Evolutionary conservation across 2,113 vertebrate species (phyloP), one percentile per base, ranked within the genome.

Genomic region (Corythornis cristatus): DNA sequence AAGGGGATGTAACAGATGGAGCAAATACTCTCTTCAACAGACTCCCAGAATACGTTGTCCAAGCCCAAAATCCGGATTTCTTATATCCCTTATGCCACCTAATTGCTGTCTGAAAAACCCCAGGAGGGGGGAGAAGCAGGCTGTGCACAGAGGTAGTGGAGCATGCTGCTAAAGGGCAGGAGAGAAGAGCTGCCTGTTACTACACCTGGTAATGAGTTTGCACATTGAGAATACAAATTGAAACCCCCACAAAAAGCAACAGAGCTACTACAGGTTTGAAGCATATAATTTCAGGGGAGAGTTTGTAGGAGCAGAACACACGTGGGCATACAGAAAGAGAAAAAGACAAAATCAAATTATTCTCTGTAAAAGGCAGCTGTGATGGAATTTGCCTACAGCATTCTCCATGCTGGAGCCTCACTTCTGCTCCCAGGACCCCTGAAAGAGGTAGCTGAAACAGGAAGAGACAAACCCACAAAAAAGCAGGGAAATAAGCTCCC

Each of bases 271-370:
- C 60, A 88, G 82, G 91, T 87, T 9, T 60, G 78, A 92, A 89
- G 82, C 60, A 60, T 71, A 5, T 83, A 54, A 93, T 96, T 94
- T 94, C 82, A 94, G 64, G 91, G 76, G 26, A 88, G 81, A 3
- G 33, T 84, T 66, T 87, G 89, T 56, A 93, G 84, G 88, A 93
- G 67, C 64, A 96, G 72, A 94, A 91, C 89, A 91, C 33, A 92
- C 0, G 20, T 91, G 82, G 91, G 82, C 82, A 93, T 46, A 57
- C 3, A 90, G 81, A 93, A 92, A 72, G 73, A 89, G 35, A 61
- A 83, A 72, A 88, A 92, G 67, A 86, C 73, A 84, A 82, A 95
- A 88, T 88, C 42, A 62, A 84, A 87, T 89, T 73, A 57, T 82
- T 84, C 77, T 70, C 79, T 1, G 2, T 60, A 56, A 70, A 87